Percentiles rank a stretch among this genome's conserved stretches.
phyloP scores from a whole-genome alignment of 1,140 invertebrate genomes.

The Marisa cornuarietis region DNA sequence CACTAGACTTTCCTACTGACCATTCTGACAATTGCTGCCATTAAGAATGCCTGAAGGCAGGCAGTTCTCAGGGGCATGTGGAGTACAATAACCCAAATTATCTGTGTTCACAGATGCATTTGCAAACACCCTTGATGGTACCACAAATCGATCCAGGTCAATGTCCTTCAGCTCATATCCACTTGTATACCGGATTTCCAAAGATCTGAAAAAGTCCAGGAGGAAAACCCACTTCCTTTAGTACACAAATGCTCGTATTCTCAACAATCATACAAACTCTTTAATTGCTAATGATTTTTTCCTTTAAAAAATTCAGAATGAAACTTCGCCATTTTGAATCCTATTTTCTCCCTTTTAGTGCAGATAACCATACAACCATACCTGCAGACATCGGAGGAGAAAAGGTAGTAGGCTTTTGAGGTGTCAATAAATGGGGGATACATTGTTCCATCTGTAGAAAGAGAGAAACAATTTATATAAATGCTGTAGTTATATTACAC shows the following conservation, averaged over 20 bases:
- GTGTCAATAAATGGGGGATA: slow-evolving; percentile 51
- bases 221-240: too few species aligned
- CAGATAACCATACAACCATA: slow-evolving; percentile 8
- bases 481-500: too few species aligned
- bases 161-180: slow-evolving; percentile 36
- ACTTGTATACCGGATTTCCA: slow-evolving; percentile 40
- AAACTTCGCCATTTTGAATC: too few species aligned
- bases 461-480: slow-evolving; percentile 12
- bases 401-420: slow-evolving; percentile 44
- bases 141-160: slow-evolving; percentile 39
- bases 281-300: too few species aligned
- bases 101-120: slow-evolving; percentile 44
- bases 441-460: slow-evolving; percentile 47
- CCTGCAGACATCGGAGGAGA: slow-evolving; percentile 55
- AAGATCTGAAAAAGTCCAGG: slow-evolving; percentile 32
- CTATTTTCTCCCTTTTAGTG: too few species aligned
- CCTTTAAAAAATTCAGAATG: too few species aligned
- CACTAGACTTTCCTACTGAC: slow-evolving; percentile 16
- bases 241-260: too few species aligned
- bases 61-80: slow-evolving; percentile 31
- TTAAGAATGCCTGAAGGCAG: slow-evolving; percentile 52
- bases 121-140: slow-evolving; percentile 42
- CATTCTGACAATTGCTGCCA: slow-evolving; percentile 45
- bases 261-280: too few species aligned
- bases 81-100: slow-evolving; percentile 55